phyloP scores from a whole-genome alignment of 1,140 invertebrate species.

The Saccostrea echinata region DNA sequence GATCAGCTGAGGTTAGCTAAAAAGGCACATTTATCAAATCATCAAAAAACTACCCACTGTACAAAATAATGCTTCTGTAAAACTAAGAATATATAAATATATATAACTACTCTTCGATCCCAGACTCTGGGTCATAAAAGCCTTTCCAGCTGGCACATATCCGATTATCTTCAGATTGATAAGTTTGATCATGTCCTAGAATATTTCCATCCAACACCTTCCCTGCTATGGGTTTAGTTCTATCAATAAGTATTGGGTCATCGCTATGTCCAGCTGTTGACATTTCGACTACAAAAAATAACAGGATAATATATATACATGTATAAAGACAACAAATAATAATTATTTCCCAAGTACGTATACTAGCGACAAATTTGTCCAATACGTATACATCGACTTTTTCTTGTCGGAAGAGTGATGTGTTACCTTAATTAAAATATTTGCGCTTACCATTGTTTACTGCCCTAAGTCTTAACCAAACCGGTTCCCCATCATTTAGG shows the following conservation, averaged over 20 bases:
- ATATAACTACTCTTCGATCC: conserved; percentile 37
- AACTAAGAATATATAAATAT: not conserved
- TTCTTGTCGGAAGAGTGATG: too few relatives aligned
- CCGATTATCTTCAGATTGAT: conserved; percentile 32
- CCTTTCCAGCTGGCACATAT: conserved; percentile 55
- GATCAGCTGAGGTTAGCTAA: too few relatives aligned
- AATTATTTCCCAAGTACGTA: too few relatives aligned
- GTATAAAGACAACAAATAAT: too few relatives aligned
- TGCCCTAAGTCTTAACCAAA: conserved; percentile 64
- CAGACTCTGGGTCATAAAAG: conserved; percentile 60
- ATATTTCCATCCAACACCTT: conserved; percentile 58
- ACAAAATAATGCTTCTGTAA: too few relatives aligned
- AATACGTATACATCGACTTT: too few relatives aligned
- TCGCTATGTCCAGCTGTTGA: conserved; percentile 57
- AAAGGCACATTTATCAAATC: too few relatives aligned
- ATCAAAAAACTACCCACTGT: too few relatives aligned
- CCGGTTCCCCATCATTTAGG: conserved; percentile 61
- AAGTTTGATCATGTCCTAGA: conserved; percentile 43
- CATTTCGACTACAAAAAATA: conserved; percentile 56
- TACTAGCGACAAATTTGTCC: too few relatives aligned
- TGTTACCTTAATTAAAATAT: too few relatives aligned
- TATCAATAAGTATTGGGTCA: conserved; percentile 61
- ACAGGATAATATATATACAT: not conserved
- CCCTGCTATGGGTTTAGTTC: conserved; percentile 56
- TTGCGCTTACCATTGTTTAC: conserved; percentile 70